Base-by-base conservation (phyloP, 1,140 invertebrate species). In the Aphaenogaster ashmeadi region DNA sequence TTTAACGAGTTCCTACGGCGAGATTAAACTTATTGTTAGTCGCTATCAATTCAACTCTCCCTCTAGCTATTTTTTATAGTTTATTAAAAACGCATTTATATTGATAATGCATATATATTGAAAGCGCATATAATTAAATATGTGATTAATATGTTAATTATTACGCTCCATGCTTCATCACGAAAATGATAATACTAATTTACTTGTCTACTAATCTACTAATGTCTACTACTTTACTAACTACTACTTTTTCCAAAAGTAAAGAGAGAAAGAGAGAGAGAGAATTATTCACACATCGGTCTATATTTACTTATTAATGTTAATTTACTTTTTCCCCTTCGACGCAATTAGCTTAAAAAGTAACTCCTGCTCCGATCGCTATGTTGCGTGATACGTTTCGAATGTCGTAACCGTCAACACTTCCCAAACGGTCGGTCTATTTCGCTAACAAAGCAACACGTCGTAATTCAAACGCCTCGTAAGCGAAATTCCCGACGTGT, bases 401-500 rank as follows among this genome's bases (percentile, higher is more conserved):
- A 44, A 47, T 47, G 50, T 60, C 33, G 67, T 44, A 81, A 47
- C 74, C 66, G 52, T 58, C 41, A 41, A 56, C 47, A 83, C 52
- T 33, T 54, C 21, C 15, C 27, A 9, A 79, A 62, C 54, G 27
- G 21, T 33, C 79, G 13, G 64, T 54, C 3, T 1, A 41, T 56
- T 81, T 54, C 21, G 38, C 50, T 71, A 41, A 71, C 66, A 36
- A 81, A 54, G 13, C 13, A 50, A 8, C 54, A 2, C 47, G 47
- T 79, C n/a, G 18, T 67, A 52, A 74, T 47, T 41, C 36, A 36
- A 36, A 54, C 27, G 2, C 0, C 36, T 44, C 13, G n/a, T 58
- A 79, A 66, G 67, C 56, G 79, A 88, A 86, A 89, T 72, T 54
- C 84, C 11, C 36, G 33, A 47, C 13, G 8, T 33, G 36, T 66